These are phyloP conservation scores for Apostichopus leukothele DNA, from an alignment of 53 echinoderm and acorn worm genomes.

Conservation along the genomic window DNA sequence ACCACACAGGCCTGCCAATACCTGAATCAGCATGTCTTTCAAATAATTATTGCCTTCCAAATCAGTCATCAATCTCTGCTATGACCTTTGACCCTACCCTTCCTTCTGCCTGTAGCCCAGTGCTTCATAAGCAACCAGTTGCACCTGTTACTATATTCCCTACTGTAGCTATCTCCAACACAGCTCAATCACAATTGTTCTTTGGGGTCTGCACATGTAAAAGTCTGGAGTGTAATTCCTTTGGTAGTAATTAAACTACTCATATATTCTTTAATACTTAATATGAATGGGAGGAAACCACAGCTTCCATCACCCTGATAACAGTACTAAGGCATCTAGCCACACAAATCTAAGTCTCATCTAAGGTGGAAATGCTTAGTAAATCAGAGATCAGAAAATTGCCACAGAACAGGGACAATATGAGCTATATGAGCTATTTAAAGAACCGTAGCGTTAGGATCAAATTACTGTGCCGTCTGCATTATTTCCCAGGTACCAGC, in stretches of 20 bases:
- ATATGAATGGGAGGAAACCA: neutral
- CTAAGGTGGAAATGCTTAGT: too few relatives aligned
- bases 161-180: neutral
- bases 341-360: too few relatives aligned
- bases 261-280: neutral
- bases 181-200: neutral
- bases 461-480: too few relatives aligned
- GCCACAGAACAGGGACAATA: too few relatives aligned
- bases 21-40: neutral
- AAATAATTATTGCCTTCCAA: neutral
- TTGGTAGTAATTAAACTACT: neutral
- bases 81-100: neutral
- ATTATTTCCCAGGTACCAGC: too few relatives aligned
- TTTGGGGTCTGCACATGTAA: neutral
- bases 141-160: too few relatives aligned
- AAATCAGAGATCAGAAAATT: too few relatives aligned
- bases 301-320: too few relatives aligned
- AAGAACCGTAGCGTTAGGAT: too few relatives aligned
- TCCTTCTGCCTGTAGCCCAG: neutral
- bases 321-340: too few relatives aligned
- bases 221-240: neutral
- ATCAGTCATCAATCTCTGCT: neutral
- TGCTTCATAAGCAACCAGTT: neutral
- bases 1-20: neutral
- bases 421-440: too few relatives aligned